Evolutionary conservation across 2,113 vertebrate genomes (phyloP), one percentile per base, ranked within the genome.

Genomic region (Okapia johnstoni): DNA sequence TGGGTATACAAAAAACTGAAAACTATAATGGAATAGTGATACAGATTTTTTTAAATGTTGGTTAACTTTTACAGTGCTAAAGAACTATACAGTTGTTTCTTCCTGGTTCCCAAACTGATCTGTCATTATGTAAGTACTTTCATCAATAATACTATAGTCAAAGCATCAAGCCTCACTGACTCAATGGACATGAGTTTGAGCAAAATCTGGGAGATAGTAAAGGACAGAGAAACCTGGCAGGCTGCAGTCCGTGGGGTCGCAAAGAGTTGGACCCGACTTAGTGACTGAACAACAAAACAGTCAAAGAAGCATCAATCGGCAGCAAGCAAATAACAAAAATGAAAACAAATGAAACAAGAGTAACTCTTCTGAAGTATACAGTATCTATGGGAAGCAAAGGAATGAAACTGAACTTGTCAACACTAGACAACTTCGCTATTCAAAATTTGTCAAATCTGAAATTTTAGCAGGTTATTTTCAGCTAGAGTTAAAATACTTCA

Each of bases 401-500:
- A 97, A 96, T 17, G 1, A 94, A 97, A 96, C 0, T 23, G 6
- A 97, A 90, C 88, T 81, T 40, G 55, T 81, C 60, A 98, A 93
- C 48, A 52, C n/a, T 55, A 54, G 33, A 93, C 93, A 97, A 97
- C 1, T 46, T 2, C 79, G 3, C 43, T 77, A 96, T 21, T 0
- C 17, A 97, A 2, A 57, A 76, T 52, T 13, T 86, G 26, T 66
- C 13, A 77, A 91, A 76, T 0, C 0, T 85, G 46, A 6, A 76
- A 97, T 77, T 16, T 76, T 55, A 81, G 43, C n/a, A 92, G 4
- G 12, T 16, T 79, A n/a, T 60, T 93, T 94, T 77, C 91, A 81
- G 48, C 83, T 94, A 95, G 57, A 94, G 13, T 83, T 76, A 83
- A 93, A 92, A 94, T 93, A 97, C 25, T 63, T 97, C 40, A 93